A percentile compares a stretch with the other conserved stretches of the same genome.
Evolutionary conservation across 2,113 vertebrate species (phyloP).

Genomic region (Xyliphius kryptos): DNA sequence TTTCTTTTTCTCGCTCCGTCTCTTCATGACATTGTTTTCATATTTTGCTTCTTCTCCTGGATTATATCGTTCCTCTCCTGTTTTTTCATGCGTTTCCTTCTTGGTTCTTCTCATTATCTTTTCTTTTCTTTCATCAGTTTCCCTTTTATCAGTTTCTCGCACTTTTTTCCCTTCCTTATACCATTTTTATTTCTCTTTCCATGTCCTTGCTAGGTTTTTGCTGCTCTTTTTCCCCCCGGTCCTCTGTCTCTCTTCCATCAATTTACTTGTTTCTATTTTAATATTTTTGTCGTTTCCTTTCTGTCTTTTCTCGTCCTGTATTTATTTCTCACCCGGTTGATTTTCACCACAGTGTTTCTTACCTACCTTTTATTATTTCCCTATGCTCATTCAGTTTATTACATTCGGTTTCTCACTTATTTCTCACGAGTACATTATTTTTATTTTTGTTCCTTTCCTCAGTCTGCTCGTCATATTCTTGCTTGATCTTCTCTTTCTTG

Average conservation of each 20-base stretch:
- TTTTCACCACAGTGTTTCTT: slow-evolving; percentile 5
- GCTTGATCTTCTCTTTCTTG: slow-evolving; percentile 10
- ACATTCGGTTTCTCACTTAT: neutral
- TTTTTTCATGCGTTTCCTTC: neutral
- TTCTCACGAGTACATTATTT: neutral
- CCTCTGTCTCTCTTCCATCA: slow-evolving; percentile 5
- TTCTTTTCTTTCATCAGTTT: neutral
- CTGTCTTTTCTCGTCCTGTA: neutral
- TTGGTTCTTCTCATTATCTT: neutral
- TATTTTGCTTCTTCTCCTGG: neutral
- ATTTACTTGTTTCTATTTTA: neutral
- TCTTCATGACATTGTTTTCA: slow-evolving; percentile 5
- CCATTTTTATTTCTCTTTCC: slow-evolving; percentile 3
- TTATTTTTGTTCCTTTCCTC: neutral
- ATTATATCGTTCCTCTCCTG: neutral
- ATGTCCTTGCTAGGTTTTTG: neutral
- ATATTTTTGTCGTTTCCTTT: neutral
- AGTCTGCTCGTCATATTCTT: neutral
- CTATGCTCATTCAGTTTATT: neutral
- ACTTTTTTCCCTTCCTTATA: neutral
- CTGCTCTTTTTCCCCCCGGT: slow-evolving; percentile 1
- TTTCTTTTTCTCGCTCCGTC: slow-evolving; percentile 1
- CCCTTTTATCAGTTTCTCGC: neutral
- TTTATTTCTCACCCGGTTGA: neutral
- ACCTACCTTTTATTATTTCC: slow-evolving; percentile 18